Evolutionary conservation across 2,888 invertebrate genomes (phyloP).

Genomic region (Apantesis nais): DNA sequence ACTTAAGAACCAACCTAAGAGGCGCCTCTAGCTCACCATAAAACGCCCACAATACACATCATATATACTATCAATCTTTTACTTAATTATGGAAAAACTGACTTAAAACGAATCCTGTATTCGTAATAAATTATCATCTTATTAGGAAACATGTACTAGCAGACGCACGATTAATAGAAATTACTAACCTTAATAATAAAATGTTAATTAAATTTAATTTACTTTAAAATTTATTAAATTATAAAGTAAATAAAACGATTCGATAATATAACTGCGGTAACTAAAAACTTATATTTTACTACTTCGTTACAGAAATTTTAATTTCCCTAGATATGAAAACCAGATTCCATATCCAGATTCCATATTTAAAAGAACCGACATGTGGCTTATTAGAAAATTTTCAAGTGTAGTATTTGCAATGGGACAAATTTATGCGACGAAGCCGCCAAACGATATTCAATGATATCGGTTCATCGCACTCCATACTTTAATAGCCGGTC

Average conservation of each 20-base stretch:
- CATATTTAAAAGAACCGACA: constrained; percentile 22
- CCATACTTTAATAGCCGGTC: constrained; percentile 43
- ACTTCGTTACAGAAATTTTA: constrained; percentile 15
- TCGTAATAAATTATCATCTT: constrained; percentile 33
- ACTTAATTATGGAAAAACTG: constrained; percentile 36
- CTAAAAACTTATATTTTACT: constrained; percentile 8
- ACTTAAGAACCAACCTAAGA: constrained; percentile 55
- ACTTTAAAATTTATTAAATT: neutral
- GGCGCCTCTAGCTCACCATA: constrained; percentile 56
- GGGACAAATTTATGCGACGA: constrained; percentile 38
- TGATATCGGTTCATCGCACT: constrained; percentile 57
- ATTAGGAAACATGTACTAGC: constrained; percentile 10
- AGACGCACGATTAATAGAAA: constrained; percentile 12
- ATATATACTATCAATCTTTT: constrained; percentile 48
- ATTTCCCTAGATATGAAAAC: constrained; percentile 8
- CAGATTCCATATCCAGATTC: neutral
- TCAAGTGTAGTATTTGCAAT: constrained; percentile 34
- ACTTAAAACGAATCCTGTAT: constrained; percentile 28
- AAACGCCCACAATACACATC: constrained; percentile 43
- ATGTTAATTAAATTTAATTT: too few species aligned
- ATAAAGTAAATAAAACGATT: neutral
- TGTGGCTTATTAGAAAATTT: constrained; percentile 30
- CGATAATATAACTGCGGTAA: neutral
- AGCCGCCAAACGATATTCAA: constrained; percentile 48
- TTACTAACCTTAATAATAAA: neutral